Evolutionary conservation across 2,113 vertebrate species (phyloP).

Genomic region (Carettochelys insculpta): DNA sequence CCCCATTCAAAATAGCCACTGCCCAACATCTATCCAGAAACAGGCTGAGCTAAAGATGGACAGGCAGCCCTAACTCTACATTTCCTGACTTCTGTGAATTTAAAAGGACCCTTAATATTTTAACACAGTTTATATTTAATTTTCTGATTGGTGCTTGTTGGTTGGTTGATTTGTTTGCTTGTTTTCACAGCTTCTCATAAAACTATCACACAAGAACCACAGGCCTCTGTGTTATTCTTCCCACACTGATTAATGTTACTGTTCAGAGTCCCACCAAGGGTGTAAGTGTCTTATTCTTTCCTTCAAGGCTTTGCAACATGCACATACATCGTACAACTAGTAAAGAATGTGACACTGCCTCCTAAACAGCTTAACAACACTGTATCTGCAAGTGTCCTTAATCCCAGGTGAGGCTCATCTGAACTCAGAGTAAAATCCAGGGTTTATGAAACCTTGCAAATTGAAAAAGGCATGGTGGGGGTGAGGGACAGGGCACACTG

Average conservation of each 20-base stretch:
- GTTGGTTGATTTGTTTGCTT: slow-evolving; percentile 8
- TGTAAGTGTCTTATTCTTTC: background rate
- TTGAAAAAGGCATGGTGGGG: background rate
- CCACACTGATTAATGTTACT: background rate
- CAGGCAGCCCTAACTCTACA: background rate
- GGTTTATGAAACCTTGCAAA: background rate
- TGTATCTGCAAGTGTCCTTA: background rate
- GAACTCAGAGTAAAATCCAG: background rate
- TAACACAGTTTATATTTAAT: slow-evolving; percentile 21
- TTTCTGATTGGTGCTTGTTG: background rate
- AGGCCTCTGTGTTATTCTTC: background rate
- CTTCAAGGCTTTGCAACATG: background rate
- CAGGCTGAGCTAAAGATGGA: background rate
- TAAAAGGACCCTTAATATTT: slow-evolving; percentile 18
- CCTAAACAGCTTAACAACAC: background rate
- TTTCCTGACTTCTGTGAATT: background rate
- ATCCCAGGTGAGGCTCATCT: background rate
- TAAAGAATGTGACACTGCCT: background rate
- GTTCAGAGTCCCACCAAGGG: background rate
- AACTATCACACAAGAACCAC: background rate
- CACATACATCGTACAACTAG: background rate
- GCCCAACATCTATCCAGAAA: background rate
- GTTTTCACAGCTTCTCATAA: slow-evolving; percentile 16
- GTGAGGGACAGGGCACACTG: background rate
- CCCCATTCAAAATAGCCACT: background rate